Percentiles rank a stretch among this genome's conserved stretches.
phyloP scores from a whole-genome alignment of 2,113 vertebrate genomes.

The Gambusia holbrooki region DNA sequence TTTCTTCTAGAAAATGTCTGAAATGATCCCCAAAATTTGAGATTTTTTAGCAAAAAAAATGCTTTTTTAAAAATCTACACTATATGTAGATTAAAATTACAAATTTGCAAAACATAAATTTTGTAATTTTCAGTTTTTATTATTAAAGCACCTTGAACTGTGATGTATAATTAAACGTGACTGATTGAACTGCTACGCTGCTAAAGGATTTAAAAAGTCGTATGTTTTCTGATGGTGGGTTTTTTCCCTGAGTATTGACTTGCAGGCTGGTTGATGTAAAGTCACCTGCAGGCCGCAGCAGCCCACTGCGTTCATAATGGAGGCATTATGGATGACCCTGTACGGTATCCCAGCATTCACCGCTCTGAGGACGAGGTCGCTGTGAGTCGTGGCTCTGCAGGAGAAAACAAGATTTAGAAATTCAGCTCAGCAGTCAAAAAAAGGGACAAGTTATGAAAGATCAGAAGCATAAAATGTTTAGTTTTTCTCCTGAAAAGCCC shows the following conservation, averaged over 20 bases:
- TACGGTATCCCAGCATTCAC: slow-evolving; percentile 88
- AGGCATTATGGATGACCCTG: slow-evolving; percentile 93
- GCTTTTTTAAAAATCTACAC: too few species aligned
- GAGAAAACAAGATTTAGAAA: neutral
- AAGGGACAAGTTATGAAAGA: neutral
- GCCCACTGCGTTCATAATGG: slow-evolving; percentile 94
- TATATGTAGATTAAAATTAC: too few species aligned
- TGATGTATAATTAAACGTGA: too few species aligned
- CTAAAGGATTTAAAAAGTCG: too few species aligned
- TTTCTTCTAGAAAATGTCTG: too few species aligned
- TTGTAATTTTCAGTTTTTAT: too few species aligned
- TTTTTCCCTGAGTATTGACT: neutral
- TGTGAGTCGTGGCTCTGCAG: slow-evolving; percentile 94
- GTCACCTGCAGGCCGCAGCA: slow-evolving; percentile 95
- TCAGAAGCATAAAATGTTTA: neutral
- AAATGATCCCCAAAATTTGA: too few species aligned
- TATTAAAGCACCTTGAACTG: too few species aligned
- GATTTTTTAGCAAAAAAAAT: too few species aligned
- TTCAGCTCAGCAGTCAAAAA: too few species aligned
- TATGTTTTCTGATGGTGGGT: neutral
- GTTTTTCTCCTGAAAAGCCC: neutral
- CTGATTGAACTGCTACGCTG: too few species aligned
- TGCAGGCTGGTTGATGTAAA: neutral
- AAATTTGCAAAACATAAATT: too few species aligned
- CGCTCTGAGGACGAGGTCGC: slow-evolving; percentile 93